These are phyloP conservation scores for Magallana gigas DNA, from an alignment of 1,140 invertebrate species.

Conservation along the genomic window DNA sequence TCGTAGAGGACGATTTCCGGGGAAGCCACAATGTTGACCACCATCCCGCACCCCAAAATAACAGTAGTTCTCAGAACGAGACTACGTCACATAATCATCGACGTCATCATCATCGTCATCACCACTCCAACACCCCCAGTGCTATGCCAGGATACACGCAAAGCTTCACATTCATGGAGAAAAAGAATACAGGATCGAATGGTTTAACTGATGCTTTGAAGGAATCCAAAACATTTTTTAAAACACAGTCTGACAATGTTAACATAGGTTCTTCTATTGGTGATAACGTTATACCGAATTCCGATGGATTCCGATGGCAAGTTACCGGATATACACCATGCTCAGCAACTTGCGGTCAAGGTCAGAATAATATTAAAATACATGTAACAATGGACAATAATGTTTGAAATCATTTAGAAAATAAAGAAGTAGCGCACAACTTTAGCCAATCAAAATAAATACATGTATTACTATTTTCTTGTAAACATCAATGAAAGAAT, in stretches of 20 bases:
- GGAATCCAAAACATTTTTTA: background rate
- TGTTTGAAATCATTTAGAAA: no score
- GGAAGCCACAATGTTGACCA: background rate
- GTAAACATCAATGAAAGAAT: no score
- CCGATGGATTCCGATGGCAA: constrained; percentile 45
- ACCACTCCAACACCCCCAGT: background rate
- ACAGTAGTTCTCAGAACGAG: background rate
- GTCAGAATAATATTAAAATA: background rate
- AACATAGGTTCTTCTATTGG: background rate
- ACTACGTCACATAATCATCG: background rate
- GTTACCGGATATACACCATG: constrained; percentile 54
- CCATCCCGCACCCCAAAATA: background rate
- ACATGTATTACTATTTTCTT: no score
- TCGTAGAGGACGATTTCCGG: constrained; percentile 23
- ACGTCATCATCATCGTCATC: background rate
- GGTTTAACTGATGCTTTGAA: background rate
- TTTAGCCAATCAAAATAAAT: no score
- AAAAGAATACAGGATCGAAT: background rate
- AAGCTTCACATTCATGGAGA: constrained; percentile 56
- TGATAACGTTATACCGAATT: constrained; percentile 18
- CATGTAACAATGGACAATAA: background rate
- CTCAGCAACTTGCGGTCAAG: constrained; percentile 51
- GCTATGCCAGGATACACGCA: constrained; percentile 54
- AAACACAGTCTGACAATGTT: constrained; percentile 17
- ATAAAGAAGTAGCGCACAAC: no score